Evolutionary conservation across 1,140 invertebrate genomes (phyloP).

Genomic region (Apis mellifera): DNA sequence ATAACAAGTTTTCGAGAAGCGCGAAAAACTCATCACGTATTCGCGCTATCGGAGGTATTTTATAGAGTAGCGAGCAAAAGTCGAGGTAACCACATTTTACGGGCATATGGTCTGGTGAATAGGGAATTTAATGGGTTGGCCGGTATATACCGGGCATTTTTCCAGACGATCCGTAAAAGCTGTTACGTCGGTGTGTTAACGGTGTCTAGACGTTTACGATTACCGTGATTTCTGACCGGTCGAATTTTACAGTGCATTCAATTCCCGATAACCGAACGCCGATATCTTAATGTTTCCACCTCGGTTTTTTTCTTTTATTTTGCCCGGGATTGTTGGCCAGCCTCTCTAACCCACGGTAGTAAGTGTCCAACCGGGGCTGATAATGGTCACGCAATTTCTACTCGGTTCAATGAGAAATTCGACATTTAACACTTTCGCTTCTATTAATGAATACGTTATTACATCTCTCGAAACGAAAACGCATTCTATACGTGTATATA

Average conservation of each 20-base stretch:
- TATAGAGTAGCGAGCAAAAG: background rate
- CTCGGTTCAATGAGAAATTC: no score
- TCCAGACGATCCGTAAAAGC: background rate
- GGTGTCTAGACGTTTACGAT: conserved; percentile 28
- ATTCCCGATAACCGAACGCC: background rate
- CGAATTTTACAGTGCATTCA: conserved; percentile 20
- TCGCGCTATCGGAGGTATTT: background rate
- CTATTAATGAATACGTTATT: no score
- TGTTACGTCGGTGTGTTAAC: background rate
- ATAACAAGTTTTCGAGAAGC: no score
- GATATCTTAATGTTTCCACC: conserved; percentile 1
- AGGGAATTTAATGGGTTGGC: background rate
- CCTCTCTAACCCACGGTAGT: no score
- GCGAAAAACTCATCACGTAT: background rate
- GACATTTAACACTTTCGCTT: no score
- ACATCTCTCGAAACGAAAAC: no score
- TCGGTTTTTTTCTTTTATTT: background rate
- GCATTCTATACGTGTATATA: no score
- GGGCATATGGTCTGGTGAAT: no score
- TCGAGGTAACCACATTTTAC: background rate
- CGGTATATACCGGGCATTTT: background rate
- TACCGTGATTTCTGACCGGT: conserved; percentile 11
- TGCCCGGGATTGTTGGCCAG: background rate
- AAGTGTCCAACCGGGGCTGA: no score
- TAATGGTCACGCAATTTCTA: no score